A percentile compares a stretch with the other conserved stretches of the same genome.
These are phyloP conservation scores for Ephialtes manifestator DNA, from an alignment of 2,888 invertebrate genomes.

Conservation along the genomic window DNA sequence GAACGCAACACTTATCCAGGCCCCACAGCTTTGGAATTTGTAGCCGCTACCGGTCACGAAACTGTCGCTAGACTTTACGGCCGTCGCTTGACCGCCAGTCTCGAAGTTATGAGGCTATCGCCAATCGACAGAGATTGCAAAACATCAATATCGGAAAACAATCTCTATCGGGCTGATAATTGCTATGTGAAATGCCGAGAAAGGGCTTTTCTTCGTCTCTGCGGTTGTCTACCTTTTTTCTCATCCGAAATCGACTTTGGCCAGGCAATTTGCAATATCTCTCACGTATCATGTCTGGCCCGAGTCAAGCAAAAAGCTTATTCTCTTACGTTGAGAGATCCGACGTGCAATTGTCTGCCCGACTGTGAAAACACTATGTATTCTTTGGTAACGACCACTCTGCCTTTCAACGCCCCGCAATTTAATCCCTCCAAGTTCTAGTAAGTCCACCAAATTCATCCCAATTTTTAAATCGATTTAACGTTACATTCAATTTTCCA, in stretches of 20 bases:
- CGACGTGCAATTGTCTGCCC: slow-evolving; percentile 74
- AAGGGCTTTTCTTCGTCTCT: slow-evolving; percentile 72
- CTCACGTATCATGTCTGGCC: slow-evolving; percentile 80
- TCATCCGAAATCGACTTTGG: slow-evolving; percentile 71
- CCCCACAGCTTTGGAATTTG: slow-evolving; percentile 71
- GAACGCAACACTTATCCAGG: slow-evolving; percentile 81
- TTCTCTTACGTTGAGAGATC: slow-evolving; percentile 68
- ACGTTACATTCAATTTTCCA: neutral
- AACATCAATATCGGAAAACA: slow-evolving; percentile 66
- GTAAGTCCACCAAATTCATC: slow-evolving; percentile 69
- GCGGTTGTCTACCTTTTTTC: slow-evolving; percentile 83
- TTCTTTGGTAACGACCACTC: slow-evolving; percentile 67
- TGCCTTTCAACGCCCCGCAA: slow-evolving; percentile 71
- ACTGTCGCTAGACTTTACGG: slow-evolving; percentile 73
- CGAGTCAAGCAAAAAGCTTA: slow-evolving; percentile 70
- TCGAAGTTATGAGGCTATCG: slow-evolving; percentile 71
- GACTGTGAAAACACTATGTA: slow-evolving; percentile 74
- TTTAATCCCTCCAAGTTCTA: slow-evolving; percentile 74
- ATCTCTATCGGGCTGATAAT: slow-evolving; percentile 79
- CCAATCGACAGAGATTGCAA: slow-evolving; percentile 77
- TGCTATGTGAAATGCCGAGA: slow-evolving; percentile 82
- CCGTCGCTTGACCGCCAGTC: slow-evolving; percentile 71
- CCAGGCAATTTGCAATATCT: slow-evolving; percentile 79
- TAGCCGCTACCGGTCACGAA: slow-evolving; percentile 72
- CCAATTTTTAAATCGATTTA: too few relatives aligned